These are phyloP conservation scores for Carassius carassius DNA, from an alignment of 2,113 vertebrate species.

Conservation along the genomic window DNA sequence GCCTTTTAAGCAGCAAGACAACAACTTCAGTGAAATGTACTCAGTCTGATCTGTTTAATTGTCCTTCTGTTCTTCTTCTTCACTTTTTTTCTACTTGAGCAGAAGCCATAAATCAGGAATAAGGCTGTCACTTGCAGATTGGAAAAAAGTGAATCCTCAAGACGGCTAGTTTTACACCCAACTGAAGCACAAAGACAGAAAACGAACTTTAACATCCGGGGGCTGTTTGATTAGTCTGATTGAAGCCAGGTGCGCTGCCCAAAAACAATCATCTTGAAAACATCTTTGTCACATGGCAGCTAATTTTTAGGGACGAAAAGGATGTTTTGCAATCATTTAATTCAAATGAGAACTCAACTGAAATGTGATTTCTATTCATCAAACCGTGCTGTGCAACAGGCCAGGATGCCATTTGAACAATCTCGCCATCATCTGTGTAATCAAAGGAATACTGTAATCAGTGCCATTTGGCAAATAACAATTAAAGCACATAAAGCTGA, in stretches of 20 bases:
- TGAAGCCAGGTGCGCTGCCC: background rate
- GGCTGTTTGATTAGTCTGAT: background rate
- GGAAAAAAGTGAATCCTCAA: background rate
- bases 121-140: background rate
- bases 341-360: constrained; percentile 3
- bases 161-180: background rate
- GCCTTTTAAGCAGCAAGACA: background rate
- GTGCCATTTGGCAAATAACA: constrained; percentile 26
- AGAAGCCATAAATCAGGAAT: background rate
- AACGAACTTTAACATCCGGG: background rate
- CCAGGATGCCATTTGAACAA: constrained; percentile 2
- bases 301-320: background rate
- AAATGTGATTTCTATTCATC: constrained; percentile 15
- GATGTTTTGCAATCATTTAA: constrained; percentile 30
- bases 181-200: constrained; percentile 11
- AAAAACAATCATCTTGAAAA: background rate
- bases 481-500: background rate
- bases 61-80: constrained; percentile 7
- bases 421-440: background rate
- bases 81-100: background rate
- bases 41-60: background rate
- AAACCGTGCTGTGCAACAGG: background rate
- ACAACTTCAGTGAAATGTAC: background rate
- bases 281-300: background rate
- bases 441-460: background rate